Conservation (phyloP, 2,113 vertebrate genomes). For the Physeter macrocephalus region DNA sequence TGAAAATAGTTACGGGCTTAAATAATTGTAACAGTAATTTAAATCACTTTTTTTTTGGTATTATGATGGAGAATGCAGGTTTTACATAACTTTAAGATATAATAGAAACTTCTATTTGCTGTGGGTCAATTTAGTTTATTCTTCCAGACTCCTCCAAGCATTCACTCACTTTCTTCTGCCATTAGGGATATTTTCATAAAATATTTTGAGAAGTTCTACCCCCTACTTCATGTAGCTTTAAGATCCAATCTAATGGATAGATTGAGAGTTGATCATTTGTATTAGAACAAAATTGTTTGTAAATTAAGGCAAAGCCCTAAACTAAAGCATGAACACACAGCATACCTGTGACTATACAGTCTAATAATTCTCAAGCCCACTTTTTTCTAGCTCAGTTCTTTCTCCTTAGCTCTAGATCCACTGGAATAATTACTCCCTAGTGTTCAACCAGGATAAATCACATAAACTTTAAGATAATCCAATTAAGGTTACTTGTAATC, state of each 20-base stretch:
- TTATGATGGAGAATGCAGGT: not conserved
- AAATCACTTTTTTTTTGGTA: not conserved
- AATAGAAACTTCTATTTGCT: not conserved
- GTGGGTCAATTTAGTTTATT: not conserved
- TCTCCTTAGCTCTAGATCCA: not conserved
- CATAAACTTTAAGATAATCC: not conserved
- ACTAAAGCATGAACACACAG: not conserved
- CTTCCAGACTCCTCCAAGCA: not conserved
- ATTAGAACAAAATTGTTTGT: not conserved
- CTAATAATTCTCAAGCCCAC: not conserved
- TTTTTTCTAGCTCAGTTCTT: not conserved
- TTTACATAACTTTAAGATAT: not conserved
- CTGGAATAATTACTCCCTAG: not conserved
- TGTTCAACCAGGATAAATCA: not conserved
- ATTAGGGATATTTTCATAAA: not conserved
- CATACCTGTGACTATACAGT: not conserved
- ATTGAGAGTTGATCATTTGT: not conserved
- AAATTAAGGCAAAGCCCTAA: not conserved
- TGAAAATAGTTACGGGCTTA: not conserved
- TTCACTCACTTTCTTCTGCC: not conserved
- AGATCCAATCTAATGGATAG: not conserved
- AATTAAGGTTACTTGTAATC: not conserved
- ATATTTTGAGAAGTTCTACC: not conserved
- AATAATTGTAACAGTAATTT: not conserved
- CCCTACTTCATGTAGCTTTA: not conserved